Base-by-base conservation (phyloP, 2,797 vertebrate genomes). In the Artibeus lituratus region DNA sequence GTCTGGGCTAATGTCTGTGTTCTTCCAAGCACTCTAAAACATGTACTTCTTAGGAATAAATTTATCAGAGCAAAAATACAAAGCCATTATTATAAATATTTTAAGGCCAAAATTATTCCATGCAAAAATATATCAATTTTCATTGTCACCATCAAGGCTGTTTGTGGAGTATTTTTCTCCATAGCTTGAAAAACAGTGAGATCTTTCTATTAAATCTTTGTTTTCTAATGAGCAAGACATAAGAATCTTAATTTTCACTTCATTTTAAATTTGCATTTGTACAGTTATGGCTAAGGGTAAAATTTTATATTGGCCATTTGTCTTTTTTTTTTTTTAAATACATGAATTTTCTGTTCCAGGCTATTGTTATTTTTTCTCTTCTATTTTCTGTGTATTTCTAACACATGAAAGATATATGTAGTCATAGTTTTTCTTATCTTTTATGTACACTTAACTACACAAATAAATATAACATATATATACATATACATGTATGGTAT, bases 41-140 rank as follows among this genome's bases (percentile, higher is more conserved):
- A 87, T 59, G 70, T 90, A 81, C 62, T 93, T 94, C 32, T 95
- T 35, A 51, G 44, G 47, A 87, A 84, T 74, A 90, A 90, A 90
- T 78, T 88, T 42, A 90, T 65, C 78, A 87, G 19, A 82, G 53
- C 67, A 72, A 94, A 91, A 82, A 88, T 29, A 21, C 55, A 78
- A 94, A 95, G 74, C 26, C 94, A 73, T 44, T 37, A 3, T 44
- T 77, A 73, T 69, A 73, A 90, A 84, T 91, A 95, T 94, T 77
- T 93, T 87, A 94, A 91, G 42, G 37, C 32, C 39, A 91, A 76
- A 88, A 74, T 91, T 72, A 87, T 51, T 73, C 59, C 39, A 67
- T 1, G 84, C 90, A 95, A 85, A 85, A 67, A 87, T 65, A 57
- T n/a, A 80, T 59, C 0, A 57, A 11, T 42, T 85, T 91, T 85